A percentile compares a stretch with the other conserved stretches of the same genome.
phyloP scores from a whole-genome alignment of 2,888 invertebrate species.

The Nomada hirtipes region DNA sequence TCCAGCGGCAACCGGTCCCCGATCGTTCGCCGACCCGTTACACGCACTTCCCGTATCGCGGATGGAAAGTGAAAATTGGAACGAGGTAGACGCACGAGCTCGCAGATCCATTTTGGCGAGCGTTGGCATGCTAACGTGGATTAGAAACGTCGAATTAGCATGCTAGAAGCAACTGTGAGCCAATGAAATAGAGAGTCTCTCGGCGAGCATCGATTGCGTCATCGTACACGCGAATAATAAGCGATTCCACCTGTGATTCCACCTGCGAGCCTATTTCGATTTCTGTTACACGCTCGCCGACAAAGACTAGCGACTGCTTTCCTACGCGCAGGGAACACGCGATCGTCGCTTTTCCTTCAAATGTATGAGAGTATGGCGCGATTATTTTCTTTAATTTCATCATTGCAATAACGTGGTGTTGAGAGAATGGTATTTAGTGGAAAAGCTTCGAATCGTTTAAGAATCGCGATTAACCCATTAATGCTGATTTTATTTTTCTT shows the following conservation, averaged over 20 bases:
- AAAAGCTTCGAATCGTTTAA: no score
- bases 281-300: constrained; percentile 27
- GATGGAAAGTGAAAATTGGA: constrained; percentile 82
- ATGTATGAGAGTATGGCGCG: background rate
- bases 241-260: constrained; percentile 48
- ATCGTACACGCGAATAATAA: constrained; percentile 65
- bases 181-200: constrained; percentile 77
- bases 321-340: background rate
- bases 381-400: no score
- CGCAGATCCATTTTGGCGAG: constrained; percentile 65
- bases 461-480: no score
- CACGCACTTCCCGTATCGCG: constrained; percentile 36
- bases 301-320: constrained; percentile 31
- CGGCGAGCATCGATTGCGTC: constrained; percentile 65
- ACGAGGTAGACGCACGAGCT: constrained; percentile 61
- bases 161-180: constrained; percentile 68
- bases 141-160: constrained; percentile 81
- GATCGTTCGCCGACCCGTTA: background rate
- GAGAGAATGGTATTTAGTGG: no score
- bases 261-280: constrained; percentile 34
- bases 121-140: constrained; percentile 65
- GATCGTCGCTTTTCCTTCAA: background rate
- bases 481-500: no score
- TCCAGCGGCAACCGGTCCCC: background rate
- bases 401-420: no score